phyloP scores from a whole-genome alignment of 1,140 invertebrate species.

The Danaus plexippus region DNA sequence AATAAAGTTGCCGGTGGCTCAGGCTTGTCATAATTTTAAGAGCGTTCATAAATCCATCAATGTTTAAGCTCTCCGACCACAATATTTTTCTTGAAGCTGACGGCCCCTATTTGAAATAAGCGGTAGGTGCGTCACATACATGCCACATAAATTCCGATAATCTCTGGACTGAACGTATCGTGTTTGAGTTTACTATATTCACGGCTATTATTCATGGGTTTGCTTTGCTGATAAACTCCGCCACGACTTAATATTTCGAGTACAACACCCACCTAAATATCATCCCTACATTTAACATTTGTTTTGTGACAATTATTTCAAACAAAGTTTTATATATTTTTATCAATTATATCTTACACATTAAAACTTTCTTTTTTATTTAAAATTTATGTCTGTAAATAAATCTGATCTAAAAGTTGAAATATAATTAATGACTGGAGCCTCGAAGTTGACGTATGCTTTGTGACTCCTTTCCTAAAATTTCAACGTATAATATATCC shows the following conservation, averaged over 20 bases:
- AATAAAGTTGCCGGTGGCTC: slow-evolving; percentile 64
- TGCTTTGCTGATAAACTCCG: slow-evolving; percentile 55
- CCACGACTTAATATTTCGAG: slow-evolving; percentile 64
- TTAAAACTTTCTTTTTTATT: too few relatives aligned
- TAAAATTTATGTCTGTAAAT: too few relatives aligned
- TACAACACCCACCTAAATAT: slow-evolving; percentile 50
- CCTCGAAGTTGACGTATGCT: too few relatives aligned
- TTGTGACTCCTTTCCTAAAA: too few relatives aligned
- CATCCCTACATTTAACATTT: not conserved
- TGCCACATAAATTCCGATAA: slow-evolving; percentile 68
- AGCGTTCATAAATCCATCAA: slow-evolving; percentile 69
- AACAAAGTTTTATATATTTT: too few relatives aligned
- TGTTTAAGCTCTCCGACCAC: slow-evolving; percentile 63
- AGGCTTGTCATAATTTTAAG: slow-evolving; percentile 66
- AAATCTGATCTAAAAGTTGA: too few relatives aligned
- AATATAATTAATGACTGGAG: too few relatives aligned
- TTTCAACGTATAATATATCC: too few relatives aligned
- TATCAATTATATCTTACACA: too few relatives aligned
- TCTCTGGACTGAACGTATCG: slow-evolving; percentile 52
- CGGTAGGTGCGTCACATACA: slow-evolving; percentile 62
- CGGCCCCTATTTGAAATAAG: slow-evolving; percentile 33
- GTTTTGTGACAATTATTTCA: too few relatives aligned
- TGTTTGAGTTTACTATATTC: slow-evolving; percentile 54
- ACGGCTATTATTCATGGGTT: slow-evolving; percentile 63
- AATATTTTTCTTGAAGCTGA: slow-evolving; percentile 61